These are phyloP conservation scores for Tamandua tetradactyla DNA, from an alignment of 2,797 vertebrate species.

Conservation along the genomic window DNA sequence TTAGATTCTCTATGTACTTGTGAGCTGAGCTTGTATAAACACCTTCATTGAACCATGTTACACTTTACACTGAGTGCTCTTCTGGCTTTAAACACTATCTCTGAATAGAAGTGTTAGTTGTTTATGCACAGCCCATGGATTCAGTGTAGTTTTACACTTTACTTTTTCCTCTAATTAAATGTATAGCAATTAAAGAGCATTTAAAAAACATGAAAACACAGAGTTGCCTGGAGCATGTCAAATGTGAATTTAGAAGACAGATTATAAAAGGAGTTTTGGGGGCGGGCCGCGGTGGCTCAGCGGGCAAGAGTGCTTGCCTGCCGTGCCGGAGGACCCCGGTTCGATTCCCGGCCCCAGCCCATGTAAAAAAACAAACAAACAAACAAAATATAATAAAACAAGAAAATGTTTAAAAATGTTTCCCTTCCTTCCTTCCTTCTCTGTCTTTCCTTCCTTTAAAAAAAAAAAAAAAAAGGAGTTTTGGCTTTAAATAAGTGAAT, in stretches of 20 bases:
- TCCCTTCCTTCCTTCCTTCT: too few species aligned
- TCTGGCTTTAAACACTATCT: neutral
- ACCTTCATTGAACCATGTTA: neutral
- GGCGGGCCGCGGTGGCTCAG: too few species aligned
- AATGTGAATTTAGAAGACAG: constrained; percentile 33
- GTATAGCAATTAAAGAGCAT: neutral
- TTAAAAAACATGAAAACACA: neutral
- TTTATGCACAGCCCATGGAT: neutral
- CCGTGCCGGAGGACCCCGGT: too few species aligned
- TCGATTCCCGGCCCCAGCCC: too few species aligned
- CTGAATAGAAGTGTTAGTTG: neutral
- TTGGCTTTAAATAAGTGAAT: neutral
- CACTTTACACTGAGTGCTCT: neutral
- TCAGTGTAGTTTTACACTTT: neutral
- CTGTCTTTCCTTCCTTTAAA: too few species aligned
- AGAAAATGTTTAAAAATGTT: too few species aligned
- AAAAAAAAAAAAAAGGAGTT: too few species aligned
- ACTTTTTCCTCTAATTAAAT: constrained; percentile 20
- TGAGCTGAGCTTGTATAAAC: neutral
- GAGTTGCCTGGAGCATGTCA: neutral
- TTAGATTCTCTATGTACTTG: neutral
- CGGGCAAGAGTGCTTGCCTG: too few species aligned
- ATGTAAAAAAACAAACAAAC: too few species aligned
- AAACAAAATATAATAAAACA: too few species aligned
- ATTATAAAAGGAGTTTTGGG: neutral